Evolutionary conservation across 1,140 invertebrate genomes (phyloP).

Genomic region (Lutraria rhynchaena): DNA sequence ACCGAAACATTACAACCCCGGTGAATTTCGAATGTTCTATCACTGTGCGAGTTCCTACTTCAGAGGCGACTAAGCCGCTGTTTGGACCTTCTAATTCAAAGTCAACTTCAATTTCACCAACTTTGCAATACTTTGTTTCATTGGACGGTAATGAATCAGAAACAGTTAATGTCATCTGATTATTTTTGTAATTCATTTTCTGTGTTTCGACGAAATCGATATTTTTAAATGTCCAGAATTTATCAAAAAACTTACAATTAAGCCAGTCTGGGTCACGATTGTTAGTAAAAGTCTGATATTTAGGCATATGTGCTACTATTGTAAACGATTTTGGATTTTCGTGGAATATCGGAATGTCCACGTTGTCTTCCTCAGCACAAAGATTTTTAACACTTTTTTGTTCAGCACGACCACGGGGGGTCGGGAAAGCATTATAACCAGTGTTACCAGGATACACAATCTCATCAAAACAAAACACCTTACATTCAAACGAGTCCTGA

Average conservation of each 20-base stretch:
- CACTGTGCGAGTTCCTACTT: slow-evolving; percentile 61
- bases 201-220: background rate
- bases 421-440: too few relatives aligned
- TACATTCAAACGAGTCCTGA: slow-evolving; percentile 5
- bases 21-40: slow-evolving; percentile 28
- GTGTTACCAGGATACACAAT: background rate
- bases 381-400: slow-evolving; percentile 37
- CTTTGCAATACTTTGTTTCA: background rate
- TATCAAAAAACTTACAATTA: slow-evolving; percentile 52
- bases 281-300: slow-evolving; percentile 52
- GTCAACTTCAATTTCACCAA: slow-evolving; percentile 40
- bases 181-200: background rate
- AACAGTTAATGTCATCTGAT: background rate
- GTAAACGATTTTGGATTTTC: slow-evolving; percentile 29
- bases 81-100: slow-evolving; percentile 59
- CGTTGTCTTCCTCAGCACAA: slow-evolving; percentile 54
- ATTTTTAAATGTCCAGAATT: slow-evolving; percentile 30
- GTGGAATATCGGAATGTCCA: slow-evolving; percentile 49
- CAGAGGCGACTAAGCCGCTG: slow-evolving; percentile 63
- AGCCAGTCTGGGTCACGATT: slow-evolving; percentile 60
- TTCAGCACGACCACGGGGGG: background rate
- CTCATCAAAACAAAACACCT: slow-evolving; percentile 47
- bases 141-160: background rate
- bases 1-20: slow-evolving; percentile 34
- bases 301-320: slow-evolving; percentile 44